These are phyloP conservation scores for Hirtodrosophila duncani DNA, from an alignment of 2,888 invertebrate genomes.

Conservation along the genomic window DNA sequence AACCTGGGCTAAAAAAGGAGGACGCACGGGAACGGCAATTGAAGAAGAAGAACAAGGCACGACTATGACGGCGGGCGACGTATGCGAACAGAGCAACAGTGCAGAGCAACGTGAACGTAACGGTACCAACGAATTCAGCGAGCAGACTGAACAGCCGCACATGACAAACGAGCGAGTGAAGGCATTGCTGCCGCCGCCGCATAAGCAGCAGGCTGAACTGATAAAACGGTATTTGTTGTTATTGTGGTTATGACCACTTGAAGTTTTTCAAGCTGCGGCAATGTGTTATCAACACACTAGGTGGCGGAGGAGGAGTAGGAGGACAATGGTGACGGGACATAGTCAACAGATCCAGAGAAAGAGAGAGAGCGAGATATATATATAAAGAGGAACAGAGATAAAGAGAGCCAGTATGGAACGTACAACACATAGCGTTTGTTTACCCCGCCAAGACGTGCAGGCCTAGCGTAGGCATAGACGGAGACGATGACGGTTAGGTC, in stretches of 20 bases:
- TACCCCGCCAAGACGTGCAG: conserved; percentile 45
- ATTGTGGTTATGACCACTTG: conserved; percentile 26
- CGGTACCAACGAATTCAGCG: conserved; percentile 65
- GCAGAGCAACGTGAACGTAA: conserved; percentile 43
- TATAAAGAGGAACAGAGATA: conserved; percentile 10
- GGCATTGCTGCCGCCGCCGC: conserved; percentile 13
- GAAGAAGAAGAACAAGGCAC: conserved; percentile 37
- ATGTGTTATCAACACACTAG: conserved; percentile 1
- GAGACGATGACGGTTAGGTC: too few species aligned
- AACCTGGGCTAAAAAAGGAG: too few species aligned
- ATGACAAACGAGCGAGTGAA: conserved; percentile 47
- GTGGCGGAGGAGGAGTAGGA: neutral
- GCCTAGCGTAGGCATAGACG: conserved; percentile 20
- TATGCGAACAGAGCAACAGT: conserved; percentile 37
- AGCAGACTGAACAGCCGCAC: conserved; percentile 60
- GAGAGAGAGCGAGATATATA: neutral
- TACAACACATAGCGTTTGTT: conserved; percentile 36
- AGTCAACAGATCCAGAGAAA: neutral
- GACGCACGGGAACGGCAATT: too few species aligned
- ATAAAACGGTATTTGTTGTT: conserved; percentile 54
- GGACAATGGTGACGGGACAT: conserved; percentile 9
- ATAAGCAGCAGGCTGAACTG: conserved; percentile 42
- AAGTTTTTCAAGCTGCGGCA: too few species aligned
- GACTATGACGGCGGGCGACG: conserved; percentile 4
- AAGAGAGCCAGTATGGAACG: neutral